A percentile compares a stretch with the other conserved stretches of the same genome.
Evolutionary conservation across 2,113 vertebrate genomes (phyloP).

Genomic region (Myanophis thanlyinensis): DNA sequence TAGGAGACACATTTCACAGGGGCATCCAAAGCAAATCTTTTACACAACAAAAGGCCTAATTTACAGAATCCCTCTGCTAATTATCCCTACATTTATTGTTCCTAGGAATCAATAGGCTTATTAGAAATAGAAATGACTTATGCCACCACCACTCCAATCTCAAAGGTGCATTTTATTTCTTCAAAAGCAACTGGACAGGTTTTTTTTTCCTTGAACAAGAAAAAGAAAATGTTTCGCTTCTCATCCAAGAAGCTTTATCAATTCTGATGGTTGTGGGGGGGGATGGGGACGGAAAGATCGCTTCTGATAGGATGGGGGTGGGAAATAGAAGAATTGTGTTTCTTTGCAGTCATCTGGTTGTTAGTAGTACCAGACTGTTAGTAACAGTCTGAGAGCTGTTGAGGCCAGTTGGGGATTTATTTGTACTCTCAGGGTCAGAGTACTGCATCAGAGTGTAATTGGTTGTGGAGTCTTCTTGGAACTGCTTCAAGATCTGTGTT

Average conservation of each 20-base stretch:
- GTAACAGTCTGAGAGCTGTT: neutral
- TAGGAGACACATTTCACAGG: neutral
- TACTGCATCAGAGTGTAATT: neutral
- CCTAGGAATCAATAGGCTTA: neutral
- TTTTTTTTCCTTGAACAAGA: neutral
- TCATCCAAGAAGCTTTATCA: neutral
- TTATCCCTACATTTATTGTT: neutral
- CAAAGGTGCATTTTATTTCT: neutral
- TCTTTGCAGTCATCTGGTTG: neutral
- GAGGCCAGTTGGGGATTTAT: neutral
- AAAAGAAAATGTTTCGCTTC: neutral
- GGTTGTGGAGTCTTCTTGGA: neutral
- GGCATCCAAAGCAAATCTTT: neutral
- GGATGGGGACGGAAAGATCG: neutral
- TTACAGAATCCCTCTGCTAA: neutral
- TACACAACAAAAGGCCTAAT: neutral
- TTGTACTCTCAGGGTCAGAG: neutral
- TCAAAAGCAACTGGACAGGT: neutral
- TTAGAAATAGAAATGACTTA: neutral
- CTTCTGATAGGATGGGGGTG: neutral
- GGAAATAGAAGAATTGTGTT: neutral
- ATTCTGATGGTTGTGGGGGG: neutral
- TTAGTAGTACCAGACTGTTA: too few relatives aligned
- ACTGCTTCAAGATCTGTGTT: neutral
- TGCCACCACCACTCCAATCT: neutral